Evolutionary conservation across 2,888 invertebrate genomes (phyloP).

Genomic region (Strigamia crassipes): DNA sequence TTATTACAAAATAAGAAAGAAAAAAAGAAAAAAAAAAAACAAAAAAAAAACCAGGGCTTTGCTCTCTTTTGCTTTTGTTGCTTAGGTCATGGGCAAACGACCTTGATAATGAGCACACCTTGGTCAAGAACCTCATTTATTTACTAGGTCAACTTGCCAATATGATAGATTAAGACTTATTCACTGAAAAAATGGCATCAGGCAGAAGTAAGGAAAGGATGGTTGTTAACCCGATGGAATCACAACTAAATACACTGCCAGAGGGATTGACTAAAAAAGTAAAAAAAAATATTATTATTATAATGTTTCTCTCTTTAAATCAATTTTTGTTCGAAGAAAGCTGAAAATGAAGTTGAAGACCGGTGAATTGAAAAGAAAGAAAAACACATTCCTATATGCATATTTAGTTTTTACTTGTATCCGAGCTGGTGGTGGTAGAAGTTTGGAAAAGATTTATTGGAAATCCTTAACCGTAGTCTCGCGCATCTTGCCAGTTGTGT

Average conservation of each 20-base stretch:
- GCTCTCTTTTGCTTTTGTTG: not conserved
- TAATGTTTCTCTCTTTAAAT: not conserved
- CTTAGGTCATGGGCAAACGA: not conserved
- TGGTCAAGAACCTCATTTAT: not conserved
- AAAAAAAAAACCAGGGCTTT: not conserved
- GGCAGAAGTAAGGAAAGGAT: not conserved
- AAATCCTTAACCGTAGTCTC: not conserved
- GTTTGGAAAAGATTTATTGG: not conserved
- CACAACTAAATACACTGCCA: not conserved
- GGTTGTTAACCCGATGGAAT: not conserved
- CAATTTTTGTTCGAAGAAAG: not conserved
- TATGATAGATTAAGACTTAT: not conserved
- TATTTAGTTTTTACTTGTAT: not conserved
- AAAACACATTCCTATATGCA: not conserved
- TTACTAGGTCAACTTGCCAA: not conserved
- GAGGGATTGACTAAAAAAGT: not conserved
- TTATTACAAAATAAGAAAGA: not conserved
- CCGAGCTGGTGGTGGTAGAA: not conserved
- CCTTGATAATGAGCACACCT: not conserved
- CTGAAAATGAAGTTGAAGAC: not conserved
- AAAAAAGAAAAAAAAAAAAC: not conserved
- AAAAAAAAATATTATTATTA: not conserved
- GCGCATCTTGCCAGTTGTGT: constrained; percentile 78
- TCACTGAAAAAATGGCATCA: not conserved
- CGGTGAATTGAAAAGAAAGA: not conserved